phyloP scores from a whole-genome alignment of 2,888 invertebrate species.

The Orthonevra nobilis region DNA sequence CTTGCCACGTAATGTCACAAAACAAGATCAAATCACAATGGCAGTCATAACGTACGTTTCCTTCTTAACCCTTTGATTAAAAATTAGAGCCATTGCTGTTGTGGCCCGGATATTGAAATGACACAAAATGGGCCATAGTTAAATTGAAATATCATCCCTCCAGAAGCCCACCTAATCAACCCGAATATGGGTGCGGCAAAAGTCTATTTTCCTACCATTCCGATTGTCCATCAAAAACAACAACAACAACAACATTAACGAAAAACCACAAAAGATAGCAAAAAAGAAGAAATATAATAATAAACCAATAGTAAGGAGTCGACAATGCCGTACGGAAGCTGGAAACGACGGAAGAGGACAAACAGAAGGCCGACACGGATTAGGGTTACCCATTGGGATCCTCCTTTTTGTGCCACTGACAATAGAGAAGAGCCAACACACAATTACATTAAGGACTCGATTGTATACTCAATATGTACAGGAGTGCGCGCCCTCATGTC shows the following conservation, averaged over 20 bases:
- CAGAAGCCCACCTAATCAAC: conserved; percentile 66
- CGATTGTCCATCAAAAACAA: conserved; percentile 67
- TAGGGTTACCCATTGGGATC: conserved; percentile 53
- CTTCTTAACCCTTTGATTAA: too few relatives aligned
- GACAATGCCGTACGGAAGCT: conserved; percentile 47
- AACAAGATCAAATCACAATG: too few relatives aligned
- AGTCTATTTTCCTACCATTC: conserved; percentile 50
- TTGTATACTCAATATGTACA: conserved; percentile 59
- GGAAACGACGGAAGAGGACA: conserved; percentile 37
- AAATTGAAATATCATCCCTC: conserved; percentile 50
- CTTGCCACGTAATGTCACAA: too few relatives aligned
- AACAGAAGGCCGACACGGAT: conserved; percentile 49
- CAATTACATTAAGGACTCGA: conserved; percentile 69
- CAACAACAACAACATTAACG: neutral
- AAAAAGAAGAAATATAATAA: conserved; percentile 27
- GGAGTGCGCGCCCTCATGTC: conserved; percentile 66
- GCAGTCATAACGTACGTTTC: too few relatives aligned
- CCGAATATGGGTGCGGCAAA: conserved; percentile 37
- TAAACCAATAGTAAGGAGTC: conserved; percentile 34
- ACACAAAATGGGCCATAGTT: conserved; percentile 32
- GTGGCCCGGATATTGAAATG: conserved; percentile 64
- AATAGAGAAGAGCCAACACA: conserved; percentile 45
- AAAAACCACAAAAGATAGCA: conserved; percentile 8
- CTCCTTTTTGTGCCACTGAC: neutral
- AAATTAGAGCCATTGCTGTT: conserved; percentile 48